Percentiles rank a stretch among this genome's conserved stretches.
These are phyloP conservation scores for Phlogophora meticulosa DNA, from an alignment of 2,888 invertebrate genomes.

Conservation along the genomic window DNA sequence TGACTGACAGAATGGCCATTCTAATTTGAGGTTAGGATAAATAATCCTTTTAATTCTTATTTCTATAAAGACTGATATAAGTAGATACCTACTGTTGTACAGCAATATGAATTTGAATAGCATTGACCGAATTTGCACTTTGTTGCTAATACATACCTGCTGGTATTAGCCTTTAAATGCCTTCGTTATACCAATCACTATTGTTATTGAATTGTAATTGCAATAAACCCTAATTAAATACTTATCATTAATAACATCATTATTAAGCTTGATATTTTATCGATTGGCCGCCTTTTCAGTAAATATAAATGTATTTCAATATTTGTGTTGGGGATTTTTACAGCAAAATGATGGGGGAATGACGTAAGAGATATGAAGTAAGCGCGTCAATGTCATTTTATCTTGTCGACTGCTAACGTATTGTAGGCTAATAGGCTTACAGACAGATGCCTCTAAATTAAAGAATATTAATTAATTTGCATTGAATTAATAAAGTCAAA, in stretches of 20 bases:
- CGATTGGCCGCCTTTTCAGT: constrained; percentile 29
- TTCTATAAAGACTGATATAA: constrained; percentile 39
- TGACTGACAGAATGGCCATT: constrained; percentile 8
- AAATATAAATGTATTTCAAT: constrained; percentile 9
- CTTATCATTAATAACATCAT: constrained; percentile 36
- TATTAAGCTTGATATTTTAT: constrained; percentile 27
- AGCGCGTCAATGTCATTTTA: constrained; percentile 57
- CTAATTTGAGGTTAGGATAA: constrained; percentile 23
- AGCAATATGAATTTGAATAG: constrained; percentile 61
- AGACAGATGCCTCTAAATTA: constrained; percentile 2
- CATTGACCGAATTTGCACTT: constrained; percentile 67
- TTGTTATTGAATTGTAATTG: constrained; percentile 64
- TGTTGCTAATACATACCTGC: constrained; percentile 50
- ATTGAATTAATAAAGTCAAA: constrained; percentile 4
- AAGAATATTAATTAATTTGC: constrained; percentile 7
- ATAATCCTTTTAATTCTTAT: constrained; percentile 26
- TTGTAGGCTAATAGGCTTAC: constrained; percentile 9
- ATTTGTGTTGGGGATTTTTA: constrained; percentile 38
- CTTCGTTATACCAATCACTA: constrained; percentile 63
- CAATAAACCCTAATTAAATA: constrained; percentile 55
- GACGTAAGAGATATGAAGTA: constrained; percentile 63
- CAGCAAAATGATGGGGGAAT: constrained; percentile 55
- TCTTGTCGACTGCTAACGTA: constrained; percentile 25
- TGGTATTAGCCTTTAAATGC: constrained; percentile 58
- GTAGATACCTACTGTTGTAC: constrained; percentile 36